These are phyloP conservation scores for Bubo scandiacus DNA, from an alignment of 2,113 vertebrate genomes.

Conservation along the genomic window DNA sequence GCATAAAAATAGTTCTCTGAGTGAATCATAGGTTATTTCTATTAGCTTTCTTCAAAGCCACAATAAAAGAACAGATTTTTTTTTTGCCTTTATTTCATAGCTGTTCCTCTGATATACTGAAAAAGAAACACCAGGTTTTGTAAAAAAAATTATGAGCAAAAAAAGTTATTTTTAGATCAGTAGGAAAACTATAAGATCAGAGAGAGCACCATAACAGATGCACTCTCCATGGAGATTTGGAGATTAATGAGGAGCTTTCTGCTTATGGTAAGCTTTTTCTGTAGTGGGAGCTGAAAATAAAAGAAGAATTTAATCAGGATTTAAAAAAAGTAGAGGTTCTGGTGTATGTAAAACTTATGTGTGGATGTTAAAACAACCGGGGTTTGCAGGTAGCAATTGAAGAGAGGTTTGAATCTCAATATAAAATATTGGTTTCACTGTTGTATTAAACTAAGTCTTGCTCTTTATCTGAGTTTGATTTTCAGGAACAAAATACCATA, in stretches of 20 bases:
- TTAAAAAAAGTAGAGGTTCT: background rate
- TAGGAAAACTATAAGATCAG: slow-evolving; percentile 5
- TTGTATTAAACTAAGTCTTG: background rate
- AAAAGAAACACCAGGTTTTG: background rate
- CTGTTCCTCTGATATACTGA: background rate
- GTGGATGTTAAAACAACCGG: background rate
- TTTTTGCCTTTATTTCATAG: background rate
- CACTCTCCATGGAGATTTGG: slow-evolving; percentile 15
- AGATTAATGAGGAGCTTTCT: slow-evolving; percentile 31
- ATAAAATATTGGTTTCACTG: background rate
- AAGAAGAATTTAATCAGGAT: background rate
- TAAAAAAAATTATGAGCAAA: background rate
- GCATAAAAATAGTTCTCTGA: background rate
- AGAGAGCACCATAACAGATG: background rate
- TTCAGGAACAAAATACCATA: background rate
- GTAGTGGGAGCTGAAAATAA: background rate
- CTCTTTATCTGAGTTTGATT: background rate
- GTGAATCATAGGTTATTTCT: slow-evolving; percentile 3
- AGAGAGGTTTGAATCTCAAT: background rate
- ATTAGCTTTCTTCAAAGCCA: background rate
- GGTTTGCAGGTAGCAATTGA: background rate
- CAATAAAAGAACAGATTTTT: background rate
- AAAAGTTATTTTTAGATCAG: slow-evolving; percentile 15
- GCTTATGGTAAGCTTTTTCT: slow-evolving; percentile 6
- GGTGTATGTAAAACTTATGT: background rate